These are phyloP conservation scores for Onychomys torridus DNA, from an alignment of 2,797 vertebrate species.

Conservation along the genomic window DNA sequence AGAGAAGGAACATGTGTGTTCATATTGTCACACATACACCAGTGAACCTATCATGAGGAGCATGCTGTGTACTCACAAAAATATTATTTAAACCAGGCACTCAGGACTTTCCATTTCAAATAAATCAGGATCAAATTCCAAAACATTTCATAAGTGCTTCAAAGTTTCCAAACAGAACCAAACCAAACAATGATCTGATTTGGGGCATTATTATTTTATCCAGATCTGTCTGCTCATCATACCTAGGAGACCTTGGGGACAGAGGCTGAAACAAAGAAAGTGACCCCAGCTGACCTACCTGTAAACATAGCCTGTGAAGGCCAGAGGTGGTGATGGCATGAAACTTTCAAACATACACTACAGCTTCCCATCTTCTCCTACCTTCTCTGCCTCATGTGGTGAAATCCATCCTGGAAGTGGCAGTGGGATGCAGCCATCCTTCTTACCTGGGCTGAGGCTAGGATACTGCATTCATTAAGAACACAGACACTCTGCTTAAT, in stretches of 20 bases:
- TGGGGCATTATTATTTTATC: constrained; percentile 23
- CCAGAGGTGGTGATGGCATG: constrained; percentile 18
- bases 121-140: constrained; percentile 56
- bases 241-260: not conserved
- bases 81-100: not conserved
- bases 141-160: constrained; percentile 57
- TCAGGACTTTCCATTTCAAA: constrained; percentile 50
- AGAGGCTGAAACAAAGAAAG: not conserved
- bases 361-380: not conserved
- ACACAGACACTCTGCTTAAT: constrained; percentile 76
- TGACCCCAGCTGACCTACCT: not conserved
- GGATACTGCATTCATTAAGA: constrained; percentile 46
- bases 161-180: constrained; percentile 54
- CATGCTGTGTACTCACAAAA: not conserved
- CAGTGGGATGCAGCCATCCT: constrained; percentile 70
- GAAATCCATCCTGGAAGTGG: constrained; percentile 75
- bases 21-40: not conserved
- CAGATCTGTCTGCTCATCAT: not conserved
- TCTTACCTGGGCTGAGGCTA: constrained; percentile 37
- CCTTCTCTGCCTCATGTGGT: constrained; percentile 31
- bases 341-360: not conserved
- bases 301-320: not conserved
- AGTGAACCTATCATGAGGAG: not conserved
- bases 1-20: not conserved
- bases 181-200: constrained; percentile 34